These are phyloP conservation scores for Conomelus anceps DNA, from an alignment of 2,888 invertebrate genomes.

Conservation along the genomic window DNA sequence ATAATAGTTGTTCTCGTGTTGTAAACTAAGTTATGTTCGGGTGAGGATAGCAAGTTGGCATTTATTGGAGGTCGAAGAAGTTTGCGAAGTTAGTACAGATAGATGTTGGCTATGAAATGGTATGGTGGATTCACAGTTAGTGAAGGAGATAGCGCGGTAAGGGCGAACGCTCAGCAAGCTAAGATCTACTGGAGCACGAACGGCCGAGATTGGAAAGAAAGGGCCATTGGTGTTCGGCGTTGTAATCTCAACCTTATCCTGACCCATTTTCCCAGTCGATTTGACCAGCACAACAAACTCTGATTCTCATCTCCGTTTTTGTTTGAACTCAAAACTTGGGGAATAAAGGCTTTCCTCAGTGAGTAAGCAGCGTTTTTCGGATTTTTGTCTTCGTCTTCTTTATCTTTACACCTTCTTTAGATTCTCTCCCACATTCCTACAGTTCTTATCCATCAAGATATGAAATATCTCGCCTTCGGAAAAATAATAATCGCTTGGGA, in stretches of 20 bases:
- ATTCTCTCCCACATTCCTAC: conserved; percentile 10
- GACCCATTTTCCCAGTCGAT: background rate
- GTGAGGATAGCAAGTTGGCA: background rate
- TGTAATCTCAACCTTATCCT: background rate
- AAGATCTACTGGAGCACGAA: background rate
- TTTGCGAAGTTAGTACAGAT: background rate
- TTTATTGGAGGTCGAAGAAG: background rate
- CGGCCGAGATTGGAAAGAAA: background rate
- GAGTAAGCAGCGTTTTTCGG: background rate
- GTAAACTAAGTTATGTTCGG: background rate
- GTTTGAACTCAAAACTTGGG: background rate
- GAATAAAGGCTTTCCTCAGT: background rate
- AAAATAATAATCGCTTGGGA: background rate
- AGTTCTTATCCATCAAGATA: background rate
- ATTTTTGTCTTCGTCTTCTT: background rate
- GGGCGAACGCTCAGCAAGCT: background rate
- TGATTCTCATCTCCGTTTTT: background rate
- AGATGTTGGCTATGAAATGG: background rate
- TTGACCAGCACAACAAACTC: background rate
- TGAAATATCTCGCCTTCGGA: background rate
- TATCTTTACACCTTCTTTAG: conserved; percentile 13
- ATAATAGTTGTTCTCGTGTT: background rate
- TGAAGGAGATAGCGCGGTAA: background rate
- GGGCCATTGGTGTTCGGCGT: background rate
- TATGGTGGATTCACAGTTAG: background rate